phyloP scores from a whole-genome alignment of 2,797 vertebrate species.

The Platyrinchus mystaceus region DNA sequence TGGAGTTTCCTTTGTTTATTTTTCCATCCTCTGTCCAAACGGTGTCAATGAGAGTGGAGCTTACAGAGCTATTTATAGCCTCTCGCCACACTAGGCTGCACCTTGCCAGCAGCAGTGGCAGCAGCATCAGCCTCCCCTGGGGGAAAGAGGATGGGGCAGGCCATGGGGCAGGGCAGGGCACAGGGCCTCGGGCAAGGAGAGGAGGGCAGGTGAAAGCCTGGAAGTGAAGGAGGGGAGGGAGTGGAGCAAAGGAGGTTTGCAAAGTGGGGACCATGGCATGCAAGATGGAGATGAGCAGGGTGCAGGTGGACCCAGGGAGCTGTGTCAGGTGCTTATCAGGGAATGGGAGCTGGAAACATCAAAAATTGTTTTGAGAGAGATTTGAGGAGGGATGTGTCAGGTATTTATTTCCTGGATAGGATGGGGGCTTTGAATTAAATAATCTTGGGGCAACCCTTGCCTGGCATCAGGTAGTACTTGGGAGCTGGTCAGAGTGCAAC shows the following conservation, averaged over 20 bases:
- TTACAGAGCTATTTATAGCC: constrained; percentile 67
- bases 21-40: constrained; percentile 72
- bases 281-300: not conserved
- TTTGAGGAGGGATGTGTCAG: not conserved
- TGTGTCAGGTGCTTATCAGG: not conserved
- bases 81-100: constrained; percentile 52
- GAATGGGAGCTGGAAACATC: not conserved
- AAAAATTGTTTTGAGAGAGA: not conserved
- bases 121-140: not conserved
- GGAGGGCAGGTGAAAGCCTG: not conserved
- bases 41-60: constrained; percentile 66
- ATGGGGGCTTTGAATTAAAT: not conserved
- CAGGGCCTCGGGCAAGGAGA: not conserved
- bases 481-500: not conserved
- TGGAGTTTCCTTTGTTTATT: constrained; percentile 75
- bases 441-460: not conserved
- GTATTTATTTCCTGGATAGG: not conserved
- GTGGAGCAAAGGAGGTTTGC: not conserved
- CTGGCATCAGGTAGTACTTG: not conserved
- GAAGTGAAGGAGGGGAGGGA: not conserved
- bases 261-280: not conserved
- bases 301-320: not conserved
- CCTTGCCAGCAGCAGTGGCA: constrained; percentile 54
- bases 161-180: not conserved
- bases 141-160: not conserved